Conservation (phyloP, 2,113 vertebrate genomes). For the Bufo gargarizans region DNA sequence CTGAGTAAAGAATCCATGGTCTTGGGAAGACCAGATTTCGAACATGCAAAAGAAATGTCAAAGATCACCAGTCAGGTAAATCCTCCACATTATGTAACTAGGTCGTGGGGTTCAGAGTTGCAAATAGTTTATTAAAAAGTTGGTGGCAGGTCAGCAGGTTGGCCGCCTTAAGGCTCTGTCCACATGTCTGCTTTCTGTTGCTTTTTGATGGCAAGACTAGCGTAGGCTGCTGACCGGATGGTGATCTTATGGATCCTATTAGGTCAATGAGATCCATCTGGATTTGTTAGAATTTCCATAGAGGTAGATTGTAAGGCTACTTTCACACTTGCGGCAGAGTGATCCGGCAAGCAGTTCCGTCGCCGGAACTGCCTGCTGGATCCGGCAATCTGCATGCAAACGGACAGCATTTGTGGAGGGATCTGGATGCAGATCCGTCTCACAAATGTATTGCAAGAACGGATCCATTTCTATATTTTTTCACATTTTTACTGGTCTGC, state of each 20-base stretch:
- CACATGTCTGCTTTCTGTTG: too few relatives aligned
- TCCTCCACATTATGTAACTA: not conserved
- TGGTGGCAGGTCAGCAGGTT: not conserved
- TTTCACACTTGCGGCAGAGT: too few relatives aligned
- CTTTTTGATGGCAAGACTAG: not conserved
- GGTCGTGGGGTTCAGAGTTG: not conserved
- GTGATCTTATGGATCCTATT: not conserved
- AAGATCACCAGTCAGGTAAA: slow-evolving; percentile 90
- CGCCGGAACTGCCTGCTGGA: too few relatives aligned
- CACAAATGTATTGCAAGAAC: too few relatives aligned
- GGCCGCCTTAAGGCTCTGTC: too few relatives aligned
- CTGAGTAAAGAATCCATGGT: slow-evolving; percentile 76
- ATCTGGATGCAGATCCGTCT: too few relatives aligned
- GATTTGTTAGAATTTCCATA: not conserved
- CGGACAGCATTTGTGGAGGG: too few relatives aligned
- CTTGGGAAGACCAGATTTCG: slow-evolving; percentile 85
- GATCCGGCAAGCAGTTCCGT: too few relatives aligned
- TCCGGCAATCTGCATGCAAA: too few relatives aligned
- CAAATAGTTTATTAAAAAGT: not conserved
- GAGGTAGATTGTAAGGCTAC: too few relatives aligned
- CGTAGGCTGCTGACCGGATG: not conserved
- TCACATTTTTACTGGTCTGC: too few relatives aligned
- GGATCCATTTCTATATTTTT: too few relatives aligned
- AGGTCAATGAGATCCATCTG: not conserved
- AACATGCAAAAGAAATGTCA: slow-evolving; percentile 84